Evolutionary conservation across 1,140 invertebrate species (phyloP).

Genomic region (Diplogasteroides magnus): DNA sequence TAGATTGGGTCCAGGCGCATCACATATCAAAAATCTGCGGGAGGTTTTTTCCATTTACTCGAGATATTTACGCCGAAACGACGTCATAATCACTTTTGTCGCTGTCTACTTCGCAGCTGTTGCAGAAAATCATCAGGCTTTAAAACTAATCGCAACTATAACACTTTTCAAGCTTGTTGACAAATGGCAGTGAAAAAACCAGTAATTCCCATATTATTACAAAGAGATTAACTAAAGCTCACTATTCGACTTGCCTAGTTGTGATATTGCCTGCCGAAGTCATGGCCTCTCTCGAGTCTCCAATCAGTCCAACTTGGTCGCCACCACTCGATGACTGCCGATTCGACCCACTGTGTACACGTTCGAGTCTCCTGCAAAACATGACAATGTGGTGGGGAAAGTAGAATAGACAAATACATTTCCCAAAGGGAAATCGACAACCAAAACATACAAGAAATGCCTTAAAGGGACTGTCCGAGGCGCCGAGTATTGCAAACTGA

Average conservation of each 20-base stretch:
- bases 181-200: constrained; percentile 78
- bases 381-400: too few species aligned
- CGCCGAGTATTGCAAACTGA: too few species aligned
- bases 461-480: too few species aligned
- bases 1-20: too few species aligned
- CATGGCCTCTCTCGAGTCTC: constrained; percentile 87
- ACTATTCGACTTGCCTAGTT: constrained; percentile 60
- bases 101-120: too few species aligned
- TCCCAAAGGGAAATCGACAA: too few species aligned
- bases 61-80: constrained; percentile 61
- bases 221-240: background rate
- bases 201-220: constrained; percentile 43
- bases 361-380: constrained; percentile 75
- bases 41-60: too few species aligned
- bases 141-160: too few species aligned
- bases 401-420: too few species aligned
- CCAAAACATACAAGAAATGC: too few species aligned
- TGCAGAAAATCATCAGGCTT: too few species aligned
- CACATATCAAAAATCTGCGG: too few species aligned
- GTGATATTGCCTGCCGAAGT: constrained; percentile 89
- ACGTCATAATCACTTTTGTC: constrained; percentile 93
- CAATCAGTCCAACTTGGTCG: constrained; percentile 88
- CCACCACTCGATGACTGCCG: constrained; percentile 86
- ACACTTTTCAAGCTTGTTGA: constrained; percentile 77
- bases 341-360: constrained; percentile 97